Conservation (phyloP, 1,140 invertebrate species). For the Ips typographus region DNA sequence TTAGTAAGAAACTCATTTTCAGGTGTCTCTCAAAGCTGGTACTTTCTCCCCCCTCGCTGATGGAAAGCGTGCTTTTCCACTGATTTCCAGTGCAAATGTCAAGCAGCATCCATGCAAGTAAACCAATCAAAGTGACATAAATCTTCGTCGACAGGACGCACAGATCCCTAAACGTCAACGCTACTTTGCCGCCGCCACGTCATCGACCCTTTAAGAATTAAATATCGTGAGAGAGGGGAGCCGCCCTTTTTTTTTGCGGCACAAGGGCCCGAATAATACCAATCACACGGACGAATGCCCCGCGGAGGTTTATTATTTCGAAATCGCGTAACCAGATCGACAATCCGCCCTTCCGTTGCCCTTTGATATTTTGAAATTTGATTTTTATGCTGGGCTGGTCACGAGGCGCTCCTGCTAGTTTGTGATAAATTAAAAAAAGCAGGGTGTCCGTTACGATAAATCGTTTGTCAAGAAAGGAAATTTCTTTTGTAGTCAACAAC, state of each 20-base stretch:
- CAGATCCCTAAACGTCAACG: too few relatives aligned
- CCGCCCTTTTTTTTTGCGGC: not conserved
- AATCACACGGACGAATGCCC: conserved; percentile 31
- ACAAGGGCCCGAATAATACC: conserved; percentile 26
- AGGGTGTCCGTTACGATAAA: conserved; percentile 19
- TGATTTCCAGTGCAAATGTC: too few relatives aligned
- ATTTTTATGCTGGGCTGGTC: conserved; percentile 30
- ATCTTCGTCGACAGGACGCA: too few relatives aligned
- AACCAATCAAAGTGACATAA: too few relatives aligned
- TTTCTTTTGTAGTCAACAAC: too few relatives aligned
- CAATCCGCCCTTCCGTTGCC: not conserved
- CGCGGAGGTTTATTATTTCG: conserved; percentile 32
- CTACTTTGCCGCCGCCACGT: too few relatives aligned
- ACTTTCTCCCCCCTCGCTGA: too few relatives aligned
- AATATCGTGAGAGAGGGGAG: not conserved
- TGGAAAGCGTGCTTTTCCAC: too few relatives aligned
- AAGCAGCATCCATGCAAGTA: too few relatives aligned
- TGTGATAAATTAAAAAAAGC: conserved; percentile 25
- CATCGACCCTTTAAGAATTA: too few relatives aligned
- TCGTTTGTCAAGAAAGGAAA: conserved; percentile 10
- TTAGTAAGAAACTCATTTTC: too few relatives aligned
- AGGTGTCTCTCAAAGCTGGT: too few relatives aligned
- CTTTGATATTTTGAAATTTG: conserved; percentile 29
- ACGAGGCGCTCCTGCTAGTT: conserved; percentile 3
- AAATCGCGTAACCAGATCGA: conserved; percentile 28